These are phyloP conservation scores for Atopsyche davidsoni DNA, from an alignment of 1,140 invertebrate species.

Conservation along the genomic window DNA sequence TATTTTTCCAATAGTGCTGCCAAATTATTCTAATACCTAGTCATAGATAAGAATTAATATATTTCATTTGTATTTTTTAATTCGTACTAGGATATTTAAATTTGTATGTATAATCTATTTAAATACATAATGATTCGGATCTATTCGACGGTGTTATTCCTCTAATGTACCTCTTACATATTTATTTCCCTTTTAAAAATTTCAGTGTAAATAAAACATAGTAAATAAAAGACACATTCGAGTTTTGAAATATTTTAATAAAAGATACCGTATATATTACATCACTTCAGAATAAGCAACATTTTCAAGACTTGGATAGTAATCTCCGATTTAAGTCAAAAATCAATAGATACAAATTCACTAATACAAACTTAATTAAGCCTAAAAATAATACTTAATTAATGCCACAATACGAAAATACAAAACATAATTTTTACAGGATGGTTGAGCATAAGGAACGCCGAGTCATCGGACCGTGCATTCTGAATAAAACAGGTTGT, in stretches of 20 bases:
- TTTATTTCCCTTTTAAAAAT: neutral
- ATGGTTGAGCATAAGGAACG: constrained; percentile 9
- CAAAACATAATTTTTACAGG: constrained; percentile 24
- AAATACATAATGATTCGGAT: constrained; percentile 27
- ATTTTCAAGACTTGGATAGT: constrained; percentile 23
- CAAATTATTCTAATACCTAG: constrained; percentile 30
- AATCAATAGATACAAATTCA: constrained; percentile 29
- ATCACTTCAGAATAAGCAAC: constrained; percentile 29
- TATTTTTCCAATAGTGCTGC: constrained; percentile 32
- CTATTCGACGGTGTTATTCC: too few relatives aligned
- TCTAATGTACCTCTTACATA: constrained; percentile 1
- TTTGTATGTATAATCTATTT: constrained; percentile 31
- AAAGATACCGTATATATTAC: constrained; percentile 30
- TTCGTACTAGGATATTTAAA: constrained; percentile 27
- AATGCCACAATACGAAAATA: constrained; percentile 28
- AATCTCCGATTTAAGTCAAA: constrained; percentile 20
- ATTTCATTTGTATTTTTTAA: constrained; percentile 30
- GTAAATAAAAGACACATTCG: constrained; percentile 13
- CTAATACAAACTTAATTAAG: constrained; percentile 27
- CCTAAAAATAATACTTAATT: constrained; percentile 24
- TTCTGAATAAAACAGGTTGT: too few relatives aligned
- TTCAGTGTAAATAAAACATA: neutral
- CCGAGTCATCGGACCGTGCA: neutral
- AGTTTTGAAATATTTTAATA: constrained; percentile 30
- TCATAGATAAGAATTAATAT: constrained; percentile 20